Evolutionary conservation across 37 sponge, comb jelly and placozoan species (phyloP), one percentile per base, ranked within the genome.

Genomic region (Agelas oroides): DNA sequence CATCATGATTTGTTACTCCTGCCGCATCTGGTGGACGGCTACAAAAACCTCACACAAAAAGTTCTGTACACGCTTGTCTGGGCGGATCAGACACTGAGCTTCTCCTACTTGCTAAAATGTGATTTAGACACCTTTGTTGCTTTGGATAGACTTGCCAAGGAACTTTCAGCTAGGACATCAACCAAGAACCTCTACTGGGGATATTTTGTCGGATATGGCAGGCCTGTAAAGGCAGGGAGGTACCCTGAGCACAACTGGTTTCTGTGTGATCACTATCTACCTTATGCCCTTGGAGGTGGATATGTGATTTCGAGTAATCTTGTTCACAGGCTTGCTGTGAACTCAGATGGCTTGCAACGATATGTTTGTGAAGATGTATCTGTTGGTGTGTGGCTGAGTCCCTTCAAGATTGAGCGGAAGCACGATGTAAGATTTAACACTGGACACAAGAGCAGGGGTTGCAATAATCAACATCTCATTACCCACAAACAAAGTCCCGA

Each of bases 381-480:
- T 8, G 85, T 96, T 1, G 97, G 94, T 34, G 90, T 88, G 57
- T 96, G 97, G 97, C 76, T 94, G 21, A 90, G 91, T 74, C 58
- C 87, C 0, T 88, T 77, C 66, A 59, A 84, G 25, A 76, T 87
- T 28, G 92, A 85, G 38, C 77, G 95, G 35, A 55, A 38, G 20
- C 97, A 96, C 68, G 97, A 96, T 54, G 77, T 77, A 18, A 67
- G 97, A 23, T 96, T 96, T 71, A 83, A 96, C 73, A 96, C 97
- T 2, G 97, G 94, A 74, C 91, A 70, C 74, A 83, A 81, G 6
- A 91, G 92, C 15, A 81, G 97, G 67, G 97, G 97, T 0, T 96
- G 97, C 73, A 53, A 59, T 37, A 91, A 94, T 63, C 19, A 20
- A 6, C 93, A 93, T 57, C 2, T 96, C 5, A 87, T 94, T 0